Base-by-base conservation (phyloP, 2,113 vertebrate genomes). In the Gymnorhina tibicen region DNA sequence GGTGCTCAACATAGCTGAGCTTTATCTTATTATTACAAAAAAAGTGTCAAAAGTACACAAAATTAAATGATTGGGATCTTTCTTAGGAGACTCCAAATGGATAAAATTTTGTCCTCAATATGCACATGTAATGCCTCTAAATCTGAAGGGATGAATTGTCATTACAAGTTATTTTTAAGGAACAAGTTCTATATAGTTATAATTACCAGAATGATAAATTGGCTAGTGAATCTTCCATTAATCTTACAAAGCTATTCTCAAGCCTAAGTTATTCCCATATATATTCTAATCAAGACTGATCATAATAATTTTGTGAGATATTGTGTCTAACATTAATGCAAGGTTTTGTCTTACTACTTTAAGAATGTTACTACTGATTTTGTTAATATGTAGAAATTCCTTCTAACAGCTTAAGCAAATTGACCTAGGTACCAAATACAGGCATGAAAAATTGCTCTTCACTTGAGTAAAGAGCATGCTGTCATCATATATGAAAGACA, bases 181-280 rank as follows among this genome's bases (percentile, higher is more conserved):
- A 91, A 83, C 3, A 1, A 63, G 80, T 94, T 93, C 64, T 90
- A 46, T 72, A 27, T 37, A 80, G 67, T 88, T 68, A 66, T 64
- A 95, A 80, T 87, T 95, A 75, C n/a, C 47, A 62, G 66, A 82
- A 69, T 79, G 58, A 94, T n/a, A 73, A 82, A 94, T 76, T 93
- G 85, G 44, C 27, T 81, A 59, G 52, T 77, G 79, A 93, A 50
- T 84, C 47, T 89, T 92, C 46, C 80, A 93, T 91, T 87, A 75
- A 87, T 91, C 58, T 93, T 87, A 56, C 41, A 85, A 91, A 81
- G 23, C n/a, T 87, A 16, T 80, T 88, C 68, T 86, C 52, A 91
- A 78, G 6, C 58, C 26, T 53, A 50, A 70, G 0, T 94, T 91
- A 82, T 87, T 91, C 37, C 60, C 52, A 37, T 64, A 58, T 74